Evolutionary conservation across 2,113 vertebrate genomes (phyloP).

Genomic region (Phoenicopterus ruber): DNA sequence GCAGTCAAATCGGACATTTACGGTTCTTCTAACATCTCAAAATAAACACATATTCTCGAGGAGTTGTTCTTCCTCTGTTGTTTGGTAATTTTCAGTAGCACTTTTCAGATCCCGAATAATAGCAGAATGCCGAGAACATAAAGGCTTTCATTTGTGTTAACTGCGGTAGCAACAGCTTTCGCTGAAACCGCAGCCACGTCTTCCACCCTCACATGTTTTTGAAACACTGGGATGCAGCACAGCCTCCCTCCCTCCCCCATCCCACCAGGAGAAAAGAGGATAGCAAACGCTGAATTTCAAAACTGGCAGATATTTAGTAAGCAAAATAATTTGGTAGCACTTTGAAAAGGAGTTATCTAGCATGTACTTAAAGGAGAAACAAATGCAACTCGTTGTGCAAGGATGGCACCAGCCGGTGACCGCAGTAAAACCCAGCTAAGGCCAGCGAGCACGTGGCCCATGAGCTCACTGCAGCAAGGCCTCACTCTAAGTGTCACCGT

Average conservation of each 20-base stretch:
- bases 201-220: background rate
- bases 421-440: background rate
- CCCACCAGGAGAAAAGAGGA: background rate
- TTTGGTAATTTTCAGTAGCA: background rate
- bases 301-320: background rate
- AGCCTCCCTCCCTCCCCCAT: background rate
- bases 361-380: background rate
- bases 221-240: background rate
- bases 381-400: background rate
- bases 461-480: background rate
- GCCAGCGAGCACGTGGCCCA: fast-evolving
- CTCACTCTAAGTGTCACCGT: background rate
- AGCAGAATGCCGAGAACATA: background rate
- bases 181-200: background rate
- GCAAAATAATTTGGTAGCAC: background rate
- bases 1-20: background rate
- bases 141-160: background rate
- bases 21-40: background rate
- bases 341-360: background rate
- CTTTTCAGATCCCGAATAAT: background rate
- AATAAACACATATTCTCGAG: fast-evolving
- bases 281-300: background rate
- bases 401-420: background rate
- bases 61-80: background rate
- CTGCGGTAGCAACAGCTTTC: background rate